Conservation (phyloP, 2,797 vertebrate species). For the Acrossocheilus fasciatus region DNA sequence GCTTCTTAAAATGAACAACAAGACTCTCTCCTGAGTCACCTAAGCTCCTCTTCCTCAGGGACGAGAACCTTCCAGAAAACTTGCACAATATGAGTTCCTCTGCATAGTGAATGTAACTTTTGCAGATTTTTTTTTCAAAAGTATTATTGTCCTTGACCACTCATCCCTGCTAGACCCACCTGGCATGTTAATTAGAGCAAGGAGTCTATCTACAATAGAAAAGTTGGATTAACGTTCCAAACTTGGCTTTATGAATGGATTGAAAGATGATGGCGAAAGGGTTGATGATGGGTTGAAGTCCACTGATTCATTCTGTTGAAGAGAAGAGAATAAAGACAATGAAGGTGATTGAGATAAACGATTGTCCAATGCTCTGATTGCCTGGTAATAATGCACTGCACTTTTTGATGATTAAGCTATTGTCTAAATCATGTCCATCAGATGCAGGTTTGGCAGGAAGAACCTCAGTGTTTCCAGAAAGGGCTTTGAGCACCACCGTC, state of each 20-base stretch:
- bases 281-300: slow-evolving; percentile 9
- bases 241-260: slow-evolving; percentile 21
- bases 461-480: not conserved
- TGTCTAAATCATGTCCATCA: slow-evolving; percentile 39
- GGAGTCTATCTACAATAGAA: slow-evolving; percentile 32
- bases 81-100: slow-evolving; percentile 29
- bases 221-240: slow-evolving; percentile 35
- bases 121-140: slow-evolving; percentile 21
- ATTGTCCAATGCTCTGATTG: slow-evolving; percentile 46
- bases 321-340: slow-evolving; percentile 32
- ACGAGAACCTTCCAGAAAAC: slow-evolving; percentile 50
- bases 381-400: slow-evolving; percentile 27
- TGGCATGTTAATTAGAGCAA: slow-evolving; percentile 47
- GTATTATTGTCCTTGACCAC: slow-evolving; percentile 55
- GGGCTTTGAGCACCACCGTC: not conserved
- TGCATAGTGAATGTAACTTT: slow-evolving; percentile 37
- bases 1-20: slow-evolving; percentile 54
- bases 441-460: not conserved
- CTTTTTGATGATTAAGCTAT: slow-evolving; percentile 51
- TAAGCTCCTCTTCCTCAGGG: slow-evolving; percentile 41
- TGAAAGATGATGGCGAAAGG: not conserved
- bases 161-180: slow-evolving; percentile 45
- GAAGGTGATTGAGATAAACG: slow-evolving; percentile 46
- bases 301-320: slow-evolving; percentile 4
- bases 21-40: slow-evolving; percentile 48